Evolutionary conservation across 2,888 invertebrate genomes (phyloP), one percentile per base, ranked within the genome.

Genomic region (Caenorhabditis doughertyi): DNA sequence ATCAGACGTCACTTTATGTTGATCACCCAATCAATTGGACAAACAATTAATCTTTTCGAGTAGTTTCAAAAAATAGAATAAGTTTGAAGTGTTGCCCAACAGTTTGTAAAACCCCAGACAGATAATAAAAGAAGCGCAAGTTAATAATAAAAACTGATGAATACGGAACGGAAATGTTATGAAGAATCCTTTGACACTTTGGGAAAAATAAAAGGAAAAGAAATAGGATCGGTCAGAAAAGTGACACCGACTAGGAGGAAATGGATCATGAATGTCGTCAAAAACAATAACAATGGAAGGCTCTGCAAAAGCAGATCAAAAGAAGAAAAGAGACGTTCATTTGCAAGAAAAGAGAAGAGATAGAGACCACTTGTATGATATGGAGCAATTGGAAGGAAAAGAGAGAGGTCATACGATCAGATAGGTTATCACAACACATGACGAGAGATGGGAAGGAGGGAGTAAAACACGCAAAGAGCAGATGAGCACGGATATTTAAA

Each of bases 381-480:
- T 25, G 25, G 51, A 67, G 65, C 58, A 58, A 27, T 21, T 35
- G 56, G 21, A 49, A 65, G 65, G 23, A 29, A 53, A 27, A 51
- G 42, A 56, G 44, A 44, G 65, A 67, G 74, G 58, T 65, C 64
- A 56, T 42, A 44, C 42, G 73, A 47, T 53, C 25, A 56, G 76
- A 67, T 67, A 76, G 76, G 76, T 76, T 76, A 76, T 76, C 76
- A 76, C 76, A 76, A 76, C 76, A 76, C 68, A 60, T 65, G 74
- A 65, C 74, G 39, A 25, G 7, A 16, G 18, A n/a, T n/a, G n/a
- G 62, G 39, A 13, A 44, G 49, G 32, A 39, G 42, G 11, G 72
- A 72, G 62, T 62, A 53, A 72, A 72, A 72, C 62, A 72, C 72
- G 42, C 7, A 47, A 62, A 39, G 32, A 49, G 55, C 13, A 67